A percentile compares a stretch with the other conserved stretches of the same genome.
Conservation (phyloP, 2,888 invertebrate genomes). For the Phlogophora meticulosa region DNA sequence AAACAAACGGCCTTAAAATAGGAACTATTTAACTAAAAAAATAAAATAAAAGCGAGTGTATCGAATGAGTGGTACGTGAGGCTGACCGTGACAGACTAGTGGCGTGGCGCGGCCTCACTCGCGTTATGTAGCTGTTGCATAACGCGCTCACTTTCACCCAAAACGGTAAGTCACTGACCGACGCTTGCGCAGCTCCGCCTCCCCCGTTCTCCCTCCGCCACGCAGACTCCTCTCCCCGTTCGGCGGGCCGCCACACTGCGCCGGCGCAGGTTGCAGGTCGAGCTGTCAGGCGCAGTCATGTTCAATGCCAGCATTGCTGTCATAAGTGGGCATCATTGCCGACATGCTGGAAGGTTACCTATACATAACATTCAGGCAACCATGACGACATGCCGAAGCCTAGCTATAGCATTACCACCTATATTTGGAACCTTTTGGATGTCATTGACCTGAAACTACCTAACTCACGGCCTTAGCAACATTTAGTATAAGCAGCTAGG, state of each 20-base stretch:
- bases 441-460: too few relatives aligned
- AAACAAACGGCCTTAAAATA: too few relatives aligned
- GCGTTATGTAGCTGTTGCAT: conserved; percentile 64
- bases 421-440: too few relatives aligned
- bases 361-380: neutral
- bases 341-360: neutral
- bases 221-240: neutral
- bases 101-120: conserved; percentile 18
- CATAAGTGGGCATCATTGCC: conserved; percentile 12
- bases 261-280: conserved; percentile 12
- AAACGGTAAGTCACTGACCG: conserved; percentile 78
- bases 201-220: neutral
- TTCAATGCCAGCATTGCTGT: conserved; percentile 44
- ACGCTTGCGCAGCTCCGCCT: conserved; percentile 11
- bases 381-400: too few relatives aligned
- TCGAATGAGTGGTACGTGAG: conserved; percentile 9
- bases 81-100: conserved; percentile 58
- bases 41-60: conserved; percentile 22
- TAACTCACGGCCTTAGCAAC: too few relatives aligned
- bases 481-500: too few relatives aligned
- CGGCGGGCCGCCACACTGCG: neutral
- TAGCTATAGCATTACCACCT: too few relatives aligned
- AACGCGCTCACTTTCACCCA: conserved; percentile 74
- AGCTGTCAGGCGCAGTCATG: conserved; percentile 10
- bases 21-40: neutral